Conservation (phyloP, 2,113 vertebrate species). For the Engystomops pustulosus region DNA sequence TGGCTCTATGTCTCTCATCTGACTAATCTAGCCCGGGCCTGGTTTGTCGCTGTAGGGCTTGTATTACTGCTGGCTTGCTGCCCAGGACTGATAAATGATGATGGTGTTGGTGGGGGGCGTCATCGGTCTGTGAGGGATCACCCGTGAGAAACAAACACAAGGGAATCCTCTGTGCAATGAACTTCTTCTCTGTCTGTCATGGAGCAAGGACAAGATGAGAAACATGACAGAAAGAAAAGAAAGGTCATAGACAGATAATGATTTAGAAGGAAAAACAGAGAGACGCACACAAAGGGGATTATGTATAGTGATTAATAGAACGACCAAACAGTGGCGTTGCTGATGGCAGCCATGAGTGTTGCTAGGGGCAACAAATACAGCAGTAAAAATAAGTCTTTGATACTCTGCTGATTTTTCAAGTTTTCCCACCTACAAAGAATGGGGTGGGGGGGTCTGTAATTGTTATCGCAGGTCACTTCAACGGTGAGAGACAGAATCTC, state of each 20-base stretch:
- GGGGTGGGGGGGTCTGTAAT: too few species aligned
- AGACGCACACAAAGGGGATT: neutral
- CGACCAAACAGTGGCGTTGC: too few species aligned
- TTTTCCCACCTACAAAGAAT: too few species aligned
- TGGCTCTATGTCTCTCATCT: neutral
- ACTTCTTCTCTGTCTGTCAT: conserved; percentile 6
- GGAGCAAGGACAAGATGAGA: neutral
- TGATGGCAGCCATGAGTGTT: too few species aligned
- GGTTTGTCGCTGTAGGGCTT: neutral
- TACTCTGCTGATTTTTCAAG: too few species aligned
- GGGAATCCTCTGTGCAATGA: conserved; percentile 38
- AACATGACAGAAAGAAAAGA: neutral
- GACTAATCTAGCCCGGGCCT: neutral
- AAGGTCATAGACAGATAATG: neutral
- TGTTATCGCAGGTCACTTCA: too few species aligned
- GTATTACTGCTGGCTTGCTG: conserved; percentile 27
- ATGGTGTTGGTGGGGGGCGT: conserved; percentile 14
- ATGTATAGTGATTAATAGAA: neutral
- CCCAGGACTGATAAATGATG: conserved; percentile 17
- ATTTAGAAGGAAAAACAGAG: neutral
- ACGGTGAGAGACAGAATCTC: too few species aligned
- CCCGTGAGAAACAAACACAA: conserved; percentile 41
- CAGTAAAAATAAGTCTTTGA: too few species aligned
- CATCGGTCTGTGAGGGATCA: conserved; percentile 21
- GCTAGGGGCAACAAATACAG: too few species aligned